Evolutionary conservation across 2,797 vertebrate genomes (phyloP).

Genomic region (Lophura swinhoii): DNA sequence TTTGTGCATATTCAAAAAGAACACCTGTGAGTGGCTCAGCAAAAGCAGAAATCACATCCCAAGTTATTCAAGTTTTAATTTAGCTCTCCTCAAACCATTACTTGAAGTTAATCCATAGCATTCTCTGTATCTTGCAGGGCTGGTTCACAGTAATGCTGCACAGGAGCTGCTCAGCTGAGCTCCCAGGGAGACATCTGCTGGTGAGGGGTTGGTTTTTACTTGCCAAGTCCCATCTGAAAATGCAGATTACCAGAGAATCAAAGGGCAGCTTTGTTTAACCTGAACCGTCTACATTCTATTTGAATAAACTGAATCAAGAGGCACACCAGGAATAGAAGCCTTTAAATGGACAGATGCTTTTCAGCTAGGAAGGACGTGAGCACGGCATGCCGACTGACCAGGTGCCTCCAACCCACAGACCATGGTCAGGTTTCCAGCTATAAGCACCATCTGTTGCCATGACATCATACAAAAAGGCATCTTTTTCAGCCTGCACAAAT

Average conservation of each 20-base stretch:
- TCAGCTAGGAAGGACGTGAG: not conserved
- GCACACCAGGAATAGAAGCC: not conserved
- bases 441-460: slow-evolving; percentile 54
- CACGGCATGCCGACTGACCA: fast-evolving
- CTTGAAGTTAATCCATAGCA: not conserved
- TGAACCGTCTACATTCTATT: not conserved
- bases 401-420: not conserved
- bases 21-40: not conserved
- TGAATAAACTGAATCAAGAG: not conserved
- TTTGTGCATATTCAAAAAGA: not conserved
- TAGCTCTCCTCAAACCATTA: not conserved
- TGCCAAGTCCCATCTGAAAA: not conserved
- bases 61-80: not conserved
- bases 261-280: not conserved
- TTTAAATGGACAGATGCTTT: not conserved
- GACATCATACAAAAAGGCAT: not conserved
- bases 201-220: fast-evolving
- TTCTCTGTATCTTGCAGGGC: not conserved
- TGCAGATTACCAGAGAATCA: not conserved
- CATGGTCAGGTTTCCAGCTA: not conserved
- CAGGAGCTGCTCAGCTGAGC: not conserved
- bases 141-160: not conserved
- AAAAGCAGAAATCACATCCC: not conserved
- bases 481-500: not conserved
- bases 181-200: slow-evolving; percentile 51